These are phyloP conservation scores for Erethizon dorsatum DNA, from an alignment of 2,797 vertebrate genomes.

Conservation along the genomic window DNA sequence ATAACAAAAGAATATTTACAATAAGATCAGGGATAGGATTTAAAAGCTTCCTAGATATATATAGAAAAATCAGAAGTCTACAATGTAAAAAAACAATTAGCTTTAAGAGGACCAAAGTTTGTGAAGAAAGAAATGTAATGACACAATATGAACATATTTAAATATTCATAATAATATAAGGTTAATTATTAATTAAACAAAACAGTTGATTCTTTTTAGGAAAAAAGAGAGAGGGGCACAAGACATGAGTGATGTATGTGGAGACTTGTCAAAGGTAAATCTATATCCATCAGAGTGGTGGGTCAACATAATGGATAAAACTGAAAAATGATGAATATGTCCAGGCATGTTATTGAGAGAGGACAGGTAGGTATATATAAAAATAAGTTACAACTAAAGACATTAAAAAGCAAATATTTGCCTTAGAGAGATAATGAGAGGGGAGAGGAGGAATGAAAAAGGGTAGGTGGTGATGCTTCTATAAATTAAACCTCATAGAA, in stretches of 20 bases:
- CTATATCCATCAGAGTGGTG: not conserved
- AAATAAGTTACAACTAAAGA: not conserved
- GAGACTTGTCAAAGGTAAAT: not conserved
- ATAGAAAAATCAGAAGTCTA: not conserved
- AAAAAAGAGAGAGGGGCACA: not conserved
- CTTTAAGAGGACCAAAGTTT: not conserved
- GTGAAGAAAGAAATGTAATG: not conserved
- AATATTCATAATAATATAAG: no score
- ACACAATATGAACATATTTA: no score
- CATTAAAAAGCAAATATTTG: slow-evolving; percentile 2
- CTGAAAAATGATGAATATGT: not conserved
- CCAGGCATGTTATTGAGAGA: not conserved
- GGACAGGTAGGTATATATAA: not conserved
- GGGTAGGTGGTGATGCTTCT: not conserved
- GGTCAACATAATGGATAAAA: not conserved
- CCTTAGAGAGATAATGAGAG: not conserved
- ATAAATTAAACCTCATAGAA: not conserved
- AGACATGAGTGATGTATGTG: not conserved
- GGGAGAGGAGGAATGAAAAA: not conserved
- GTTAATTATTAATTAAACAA: not conserved
- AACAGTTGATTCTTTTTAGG: not conserved
- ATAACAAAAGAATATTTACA: not conserved
- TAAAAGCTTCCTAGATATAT: not conserved
- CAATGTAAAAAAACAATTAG: not conserved
- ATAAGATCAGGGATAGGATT: not conserved